These are phyloP conservation scores for Hydrolagus affinis DNA, from an alignment of 2,113 vertebrate species.

Conservation along the genomic window DNA sequence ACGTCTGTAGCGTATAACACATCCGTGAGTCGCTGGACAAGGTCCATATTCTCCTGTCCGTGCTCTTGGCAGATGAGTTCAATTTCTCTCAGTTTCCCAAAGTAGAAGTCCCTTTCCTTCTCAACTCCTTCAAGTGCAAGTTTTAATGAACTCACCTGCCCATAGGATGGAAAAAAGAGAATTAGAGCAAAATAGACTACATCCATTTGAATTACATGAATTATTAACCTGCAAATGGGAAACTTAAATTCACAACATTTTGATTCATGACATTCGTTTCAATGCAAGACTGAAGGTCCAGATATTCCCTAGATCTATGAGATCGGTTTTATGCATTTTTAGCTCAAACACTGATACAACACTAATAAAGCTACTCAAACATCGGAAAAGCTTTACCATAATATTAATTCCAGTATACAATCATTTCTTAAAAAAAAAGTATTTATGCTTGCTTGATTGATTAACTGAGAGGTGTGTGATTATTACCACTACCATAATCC, in stretches of 20 bases:
- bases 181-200: neutral
- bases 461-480: too few relatives aligned
- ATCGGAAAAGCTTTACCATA: too few relatives aligned
- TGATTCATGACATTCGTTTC: neutral
- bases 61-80: slow-evolving; percentile 94
- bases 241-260: neutral
- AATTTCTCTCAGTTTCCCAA: slow-evolving; percentile 92
- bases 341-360: too few relatives aligned
- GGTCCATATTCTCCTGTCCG: slow-evolving; percentile 76
- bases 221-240: neutral
- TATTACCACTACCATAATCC: too few relatives aligned
- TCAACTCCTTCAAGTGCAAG: slow-evolving; percentile 90
- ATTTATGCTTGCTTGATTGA: too few relatives aligned
- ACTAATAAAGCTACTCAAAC: too few relatives aligned
- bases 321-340: too few relatives aligned
- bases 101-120: slow-evolving; percentile 98
- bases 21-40: slow-evolving; percentile 89
- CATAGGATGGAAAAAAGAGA: slow-evolving; percentile 30
- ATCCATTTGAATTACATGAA: neutral
- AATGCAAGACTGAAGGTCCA: too few relatives aligned
- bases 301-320: too few relatives aligned
- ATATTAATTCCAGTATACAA: too few relatives aligned
- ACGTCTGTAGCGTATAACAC: slow-evolving; percentile 85
- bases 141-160: slow-evolving; percentile 88
- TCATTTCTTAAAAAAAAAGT: too few relatives aligned